These are phyloP conservation scores for Chaunax sp. DNA, from an alignment of 2,797 vertebrate genomes.

Conservation along the genomic window DNA sequence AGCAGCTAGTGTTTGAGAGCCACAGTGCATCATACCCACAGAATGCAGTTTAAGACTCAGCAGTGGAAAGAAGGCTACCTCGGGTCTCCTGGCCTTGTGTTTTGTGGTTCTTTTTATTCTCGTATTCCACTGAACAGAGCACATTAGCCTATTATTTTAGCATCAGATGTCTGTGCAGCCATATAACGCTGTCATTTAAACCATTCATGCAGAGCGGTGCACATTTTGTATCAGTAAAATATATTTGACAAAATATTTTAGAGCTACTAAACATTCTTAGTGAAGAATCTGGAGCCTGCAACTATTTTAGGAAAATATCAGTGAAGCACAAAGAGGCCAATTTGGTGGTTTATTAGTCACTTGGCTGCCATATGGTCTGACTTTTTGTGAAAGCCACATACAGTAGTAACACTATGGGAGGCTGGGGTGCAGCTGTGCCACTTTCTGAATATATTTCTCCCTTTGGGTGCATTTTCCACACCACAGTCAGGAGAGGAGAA, in stretches of 20 bases:
- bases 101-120: constrained; percentile 67
- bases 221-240: constrained; percentile 1
- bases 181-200: constrained; percentile 52
- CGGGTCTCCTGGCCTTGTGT: constrained; percentile 61
- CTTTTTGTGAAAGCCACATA: constrained; percentile 34
- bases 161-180: constrained; percentile 44
- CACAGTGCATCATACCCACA: constrained; percentile 58
- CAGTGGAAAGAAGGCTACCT: constrained; percentile 63
- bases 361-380: constrained; percentile 26
- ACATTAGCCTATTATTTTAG: constrained; percentile 68
- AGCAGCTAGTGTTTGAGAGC: constrained; percentile 36
- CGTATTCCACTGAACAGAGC: constrained; percentile 64
- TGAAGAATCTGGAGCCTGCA: constrained; percentile 1
- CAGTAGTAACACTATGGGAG: constrained; percentile 23
- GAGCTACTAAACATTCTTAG: neutral
- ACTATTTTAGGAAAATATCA: constrained; percentile 24
- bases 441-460: constrained; percentile 38
- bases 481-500: constrained; percentile 42
- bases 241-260: neutral
- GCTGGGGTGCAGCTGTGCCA: constrained; percentile 41
- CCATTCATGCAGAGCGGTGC: too few species aligned
- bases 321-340: constrained; percentile 8
- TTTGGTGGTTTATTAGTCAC: constrained; percentile 45
- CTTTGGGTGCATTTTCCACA: constrained; percentile 47
- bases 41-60: constrained; percentile 62